These are phyloP conservation scores for Rhopilema esculentum DNA, from an alignment of 30 jellyfish, hydroid and myxozoan species.

Conservation along the genomic window DNA sequence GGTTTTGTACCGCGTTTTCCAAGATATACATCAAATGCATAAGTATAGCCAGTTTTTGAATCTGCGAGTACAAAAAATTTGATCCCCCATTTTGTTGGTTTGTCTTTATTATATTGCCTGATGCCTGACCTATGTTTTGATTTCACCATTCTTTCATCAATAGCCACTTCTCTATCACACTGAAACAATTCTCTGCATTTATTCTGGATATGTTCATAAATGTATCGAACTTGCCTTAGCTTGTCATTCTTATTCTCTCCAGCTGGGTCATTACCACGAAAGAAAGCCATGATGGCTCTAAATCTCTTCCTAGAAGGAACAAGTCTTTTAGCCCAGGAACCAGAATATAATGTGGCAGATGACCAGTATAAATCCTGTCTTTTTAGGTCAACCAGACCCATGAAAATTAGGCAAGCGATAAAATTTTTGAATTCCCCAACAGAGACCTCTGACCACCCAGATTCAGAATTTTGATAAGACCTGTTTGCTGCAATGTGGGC, in stretches of 20 bases:
- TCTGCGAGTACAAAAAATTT: constrained; percentile 50
- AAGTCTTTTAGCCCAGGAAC: constrained; percentile 55
- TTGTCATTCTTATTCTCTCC: constrained; percentile 46
- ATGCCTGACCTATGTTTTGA: constrained; percentile 66
- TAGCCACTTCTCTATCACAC: constrained; percentile 41
- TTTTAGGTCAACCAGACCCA: constrained; percentile 38
- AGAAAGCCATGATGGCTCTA: constrained; percentile 34
- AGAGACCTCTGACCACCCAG: constrained; percentile 23
- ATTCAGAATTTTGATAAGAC: constrained; percentile 25
- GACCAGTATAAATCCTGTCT: constrained; percentile 21
- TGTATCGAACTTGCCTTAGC: constrained; percentile 29
- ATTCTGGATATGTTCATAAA: constrained; percentile 10
- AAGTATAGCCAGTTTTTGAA: constrained; percentile 47
- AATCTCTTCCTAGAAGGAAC: constrained; percentile 43
- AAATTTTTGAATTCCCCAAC: constrained; percentile 12
- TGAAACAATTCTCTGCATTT: constrained; percentile 35
- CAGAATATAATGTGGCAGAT: constrained; percentile 48
- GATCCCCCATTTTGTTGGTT: constrained; percentile 20
- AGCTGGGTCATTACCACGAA: constrained; percentile 7
- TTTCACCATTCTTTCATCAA: constrained; percentile 60
- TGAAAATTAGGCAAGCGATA: constrained; percentile 22
- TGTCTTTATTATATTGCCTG: constrained; percentile 38
- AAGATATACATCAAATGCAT: constrained; percentile 34
- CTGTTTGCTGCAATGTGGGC: constrained; percentile 19
- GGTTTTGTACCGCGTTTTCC: constrained; percentile 26